Evolutionary conservation across 2,113 vertebrate genomes (phyloP).

Genomic region (Callionymus lyra): DNA sequence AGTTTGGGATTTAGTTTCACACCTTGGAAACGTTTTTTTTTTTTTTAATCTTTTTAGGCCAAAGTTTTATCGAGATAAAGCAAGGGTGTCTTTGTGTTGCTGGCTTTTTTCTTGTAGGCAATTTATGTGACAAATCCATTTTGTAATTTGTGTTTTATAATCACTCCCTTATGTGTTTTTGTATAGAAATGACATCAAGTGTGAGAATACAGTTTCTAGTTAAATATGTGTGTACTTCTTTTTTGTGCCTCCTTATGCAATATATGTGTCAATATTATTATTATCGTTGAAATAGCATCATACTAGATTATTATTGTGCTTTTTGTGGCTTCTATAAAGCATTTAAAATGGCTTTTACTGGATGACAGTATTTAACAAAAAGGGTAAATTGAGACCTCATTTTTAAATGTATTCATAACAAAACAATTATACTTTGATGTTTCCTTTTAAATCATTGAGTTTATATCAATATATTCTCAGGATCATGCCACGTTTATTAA

Average conservation of each 20-base stretch:
- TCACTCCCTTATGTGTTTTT: slow-evolving; percentile 39
- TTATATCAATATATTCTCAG: too few relatives aligned
- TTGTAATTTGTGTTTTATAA: slow-evolving; percentile 42
- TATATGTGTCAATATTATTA: too few relatives aligned
- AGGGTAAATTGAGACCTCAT: too few relatives aligned
- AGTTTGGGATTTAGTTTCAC: slow-evolving; percentile 16
- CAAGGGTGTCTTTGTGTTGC: neutral
- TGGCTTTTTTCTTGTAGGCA: slow-evolving; percentile 28
- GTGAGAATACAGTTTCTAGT: slow-evolving; percentile 14
- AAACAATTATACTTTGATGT: too few relatives aligned
- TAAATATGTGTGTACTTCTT: slow-evolving; percentile 2
- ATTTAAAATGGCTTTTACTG: neutral
- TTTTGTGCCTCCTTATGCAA: too few relatives aligned
- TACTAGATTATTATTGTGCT: too few relatives aligned
- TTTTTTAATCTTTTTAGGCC: slow-evolving; percentile 23
- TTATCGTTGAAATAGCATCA: too few relatives aligned
- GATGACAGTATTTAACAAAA: too few relatives aligned
- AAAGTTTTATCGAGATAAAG: slow-evolving; percentile 16
- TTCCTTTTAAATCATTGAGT: too few relatives aligned
- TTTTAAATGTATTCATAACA: too few relatives aligned
- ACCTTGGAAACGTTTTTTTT: slow-evolving; percentile 21
- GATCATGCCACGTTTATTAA: too few relatives aligned
- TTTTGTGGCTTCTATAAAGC: slow-evolving; percentile 5
- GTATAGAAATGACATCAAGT: slow-evolving; percentile 24
- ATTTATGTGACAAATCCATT: slow-evolving; percentile 10